Evolutionary conservation across 2,888 invertebrate species (phyloP), one percentile per base, ranked within the genome.

Genomic region (Lasioglossum morio): DNA sequence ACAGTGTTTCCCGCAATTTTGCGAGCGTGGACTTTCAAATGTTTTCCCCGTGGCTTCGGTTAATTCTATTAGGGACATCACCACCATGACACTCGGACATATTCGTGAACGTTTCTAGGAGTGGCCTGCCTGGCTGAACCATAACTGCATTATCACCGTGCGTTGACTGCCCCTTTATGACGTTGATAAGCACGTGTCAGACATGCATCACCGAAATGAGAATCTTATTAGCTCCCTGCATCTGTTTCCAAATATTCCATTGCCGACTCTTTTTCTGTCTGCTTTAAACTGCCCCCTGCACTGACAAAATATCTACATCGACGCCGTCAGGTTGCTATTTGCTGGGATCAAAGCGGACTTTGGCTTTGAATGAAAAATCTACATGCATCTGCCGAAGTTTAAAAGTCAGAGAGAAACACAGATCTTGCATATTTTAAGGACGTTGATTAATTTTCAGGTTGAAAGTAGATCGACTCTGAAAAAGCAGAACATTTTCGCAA

Each of bases 181-280:
- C 88, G 84, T 90, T 88, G 82, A 89, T 88, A 86, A 89, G 87
- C 78, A 81, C 79, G 77, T 88, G 88, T 90, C 88, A 88, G 77
- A 81, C 82, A 79, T 86, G 75, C 53, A 70, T 46, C 81, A 66
- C 74, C 72, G 72, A 88, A 88, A 82, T 60, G 70, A 53, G 77
- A 81, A 84, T 77, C 79, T 70, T 81, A 81, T 90, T 84, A 84
- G 66, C 72, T 72, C 37, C 30, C 43, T 63, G 30, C 5, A 30
- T 5, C 30, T 16, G 16, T 16, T 27, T 16, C 72, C 72, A 72
- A 86, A 75, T 66, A 14, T 23, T 48, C 69, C 53, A 23, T 57
- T 69, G 60, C 57, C 48, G 77, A 77, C 70, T 66, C 73, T 80
- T 79, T 77, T 60, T 37, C 12, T 1, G 10, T 10, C 40, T 43